Evolutionary conservation across 2,113 vertebrate genomes (phyloP).

Genomic region (Crocuta crocuta): DNA sequence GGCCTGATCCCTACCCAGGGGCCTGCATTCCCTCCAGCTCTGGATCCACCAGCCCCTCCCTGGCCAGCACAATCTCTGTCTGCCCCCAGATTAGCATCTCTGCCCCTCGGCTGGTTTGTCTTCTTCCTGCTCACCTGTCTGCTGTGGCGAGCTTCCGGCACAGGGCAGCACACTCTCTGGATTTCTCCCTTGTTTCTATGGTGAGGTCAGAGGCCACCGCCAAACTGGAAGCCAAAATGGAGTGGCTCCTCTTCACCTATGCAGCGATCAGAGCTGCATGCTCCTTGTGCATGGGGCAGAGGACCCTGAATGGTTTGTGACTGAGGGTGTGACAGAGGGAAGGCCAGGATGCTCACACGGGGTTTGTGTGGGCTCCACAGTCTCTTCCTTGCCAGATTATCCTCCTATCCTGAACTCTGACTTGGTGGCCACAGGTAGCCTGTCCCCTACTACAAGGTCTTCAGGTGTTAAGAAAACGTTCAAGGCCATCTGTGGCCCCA

Average conservation of each 20-base stretch:
- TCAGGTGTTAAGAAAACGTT: not conserved
- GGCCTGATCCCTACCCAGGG: not conserved
- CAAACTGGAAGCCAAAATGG: accelerated
- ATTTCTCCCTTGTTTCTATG: not conserved
- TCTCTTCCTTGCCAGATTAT: not conserved
- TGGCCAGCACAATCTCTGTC: not conserved
- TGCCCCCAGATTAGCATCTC: not conserved
- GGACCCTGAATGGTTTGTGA: not conserved
- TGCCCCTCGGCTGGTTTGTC: not conserved
- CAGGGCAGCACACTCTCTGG: too few species aligned
- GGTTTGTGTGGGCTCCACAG: not conserved
- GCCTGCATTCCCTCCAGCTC: not conserved
- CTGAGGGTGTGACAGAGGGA: not conserved
- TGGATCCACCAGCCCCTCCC: not conserved
- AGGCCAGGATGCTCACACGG: not conserved
- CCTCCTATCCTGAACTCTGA: not conserved
- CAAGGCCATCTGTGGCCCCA: not conserved
- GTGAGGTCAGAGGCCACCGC: not conserved
- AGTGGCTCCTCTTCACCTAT: not conserved
- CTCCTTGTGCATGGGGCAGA: not conserved
- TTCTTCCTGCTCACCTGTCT: not conserved
- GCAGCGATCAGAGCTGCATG: not conserved
- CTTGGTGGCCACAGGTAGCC: accelerated
- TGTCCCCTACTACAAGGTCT: not conserved
- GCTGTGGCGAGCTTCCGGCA: too few species aligned